Conservation (phyloP, 1,140 invertebrate genomes). For the Drosophila triauraria region DNA sequence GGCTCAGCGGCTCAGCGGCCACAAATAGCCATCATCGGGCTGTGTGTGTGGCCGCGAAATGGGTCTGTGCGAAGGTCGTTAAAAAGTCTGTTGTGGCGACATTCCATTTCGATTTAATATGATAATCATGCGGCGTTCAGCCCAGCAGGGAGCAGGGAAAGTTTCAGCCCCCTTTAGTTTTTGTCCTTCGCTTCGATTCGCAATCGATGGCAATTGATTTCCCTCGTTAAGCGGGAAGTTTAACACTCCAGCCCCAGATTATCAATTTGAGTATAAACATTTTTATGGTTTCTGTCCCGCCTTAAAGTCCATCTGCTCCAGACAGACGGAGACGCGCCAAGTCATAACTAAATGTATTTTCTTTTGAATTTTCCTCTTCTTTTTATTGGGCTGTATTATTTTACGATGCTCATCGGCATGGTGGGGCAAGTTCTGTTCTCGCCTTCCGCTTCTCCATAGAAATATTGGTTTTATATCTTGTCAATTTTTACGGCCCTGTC, state of each 20-base stretch:
- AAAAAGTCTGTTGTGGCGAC: constrained; percentile 15
- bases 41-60: constrained; percentile 22
- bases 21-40: constrained; percentile 39
- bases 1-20: constrained; percentile 25
- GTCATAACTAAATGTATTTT: constrained; percentile 55
- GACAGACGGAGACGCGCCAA: constrained; percentile 44
- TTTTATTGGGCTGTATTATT: constrained; percentile 48
- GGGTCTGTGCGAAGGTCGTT: constrained; percentile 23
- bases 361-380: constrained; percentile 13
- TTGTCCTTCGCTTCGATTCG: constrained; percentile 10
- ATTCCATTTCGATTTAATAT: constrained; percentile 37
- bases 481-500: constrained; percentile 47
- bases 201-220: constrained; percentile 50
- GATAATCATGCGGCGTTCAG: constrained; percentile 10
- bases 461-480: constrained; percentile 58
- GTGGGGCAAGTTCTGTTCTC: constrained; percentile 22
- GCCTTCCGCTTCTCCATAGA: constrained; percentile 12
- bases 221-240: constrained; percentile 19
- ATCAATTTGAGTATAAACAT: constrained; percentile 37
- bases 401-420: constrained; percentile 38
- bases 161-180: constrained; percentile 15
- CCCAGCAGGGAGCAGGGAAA: neutral
- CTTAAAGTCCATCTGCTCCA: constrained; percentile 39
- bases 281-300: constrained; percentile 32
- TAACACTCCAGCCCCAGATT: constrained; percentile 24